Evolutionary conservation across 2,888 invertebrate genomes (phyloP).

Genomic region (Eupithecia dodoneata): DNA sequence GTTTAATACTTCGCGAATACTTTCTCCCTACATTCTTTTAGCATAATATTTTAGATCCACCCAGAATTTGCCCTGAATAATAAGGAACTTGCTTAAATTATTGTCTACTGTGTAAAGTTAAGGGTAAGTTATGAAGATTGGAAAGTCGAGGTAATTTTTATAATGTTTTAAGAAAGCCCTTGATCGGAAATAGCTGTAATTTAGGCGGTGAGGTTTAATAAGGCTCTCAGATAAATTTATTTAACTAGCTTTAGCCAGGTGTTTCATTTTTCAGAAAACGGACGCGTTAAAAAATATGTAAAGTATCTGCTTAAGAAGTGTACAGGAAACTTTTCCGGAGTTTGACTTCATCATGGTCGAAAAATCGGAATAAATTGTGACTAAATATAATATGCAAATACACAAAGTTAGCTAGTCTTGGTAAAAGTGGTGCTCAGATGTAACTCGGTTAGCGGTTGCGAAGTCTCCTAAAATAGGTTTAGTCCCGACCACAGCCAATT

Average conservation of each 20-base stretch:
- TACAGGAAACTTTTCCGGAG: constrained; percentile 14
- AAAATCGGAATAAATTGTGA: constrained; percentile 43
- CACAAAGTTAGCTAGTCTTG: constrained; percentile 64
- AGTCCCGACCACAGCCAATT: constrained; percentile 71
- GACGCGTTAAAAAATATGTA: constrained; percentile 16
- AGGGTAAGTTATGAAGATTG: constrained; percentile 43
- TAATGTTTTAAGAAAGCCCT: constrained; percentile 16
- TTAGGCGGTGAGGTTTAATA: constrained; percentile 19
- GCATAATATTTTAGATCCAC: constrained; percentile 49
- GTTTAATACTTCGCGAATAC: constrained; percentile 61
- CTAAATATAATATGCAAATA: constrained; percentile 63
- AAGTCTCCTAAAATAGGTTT: constrained; percentile 76
- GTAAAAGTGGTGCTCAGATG: constrained; percentile 63
- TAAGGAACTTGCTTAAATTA: constrained; percentile 40
- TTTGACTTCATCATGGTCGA: constrained; percentile 22
- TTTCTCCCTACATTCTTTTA: constrained; percentile 50
- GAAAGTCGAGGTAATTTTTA: constrained; percentile 27
- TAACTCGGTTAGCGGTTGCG: constrained; percentile 72
- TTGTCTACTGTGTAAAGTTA: constrained; percentile 38
- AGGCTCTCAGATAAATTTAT: constrained; percentile 24
- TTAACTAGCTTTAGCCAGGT: constrained; percentile 22
- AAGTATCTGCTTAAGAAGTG: constrained; percentile 13
- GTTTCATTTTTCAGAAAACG: constrained; percentile 21
- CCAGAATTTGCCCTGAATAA: constrained; percentile 53
- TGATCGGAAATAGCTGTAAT: constrained; percentile 16